Evolutionary conservation across 2,888 invertebrate genomes (phyloP).

Genomic region (Dioctria rufipes): DNA sequence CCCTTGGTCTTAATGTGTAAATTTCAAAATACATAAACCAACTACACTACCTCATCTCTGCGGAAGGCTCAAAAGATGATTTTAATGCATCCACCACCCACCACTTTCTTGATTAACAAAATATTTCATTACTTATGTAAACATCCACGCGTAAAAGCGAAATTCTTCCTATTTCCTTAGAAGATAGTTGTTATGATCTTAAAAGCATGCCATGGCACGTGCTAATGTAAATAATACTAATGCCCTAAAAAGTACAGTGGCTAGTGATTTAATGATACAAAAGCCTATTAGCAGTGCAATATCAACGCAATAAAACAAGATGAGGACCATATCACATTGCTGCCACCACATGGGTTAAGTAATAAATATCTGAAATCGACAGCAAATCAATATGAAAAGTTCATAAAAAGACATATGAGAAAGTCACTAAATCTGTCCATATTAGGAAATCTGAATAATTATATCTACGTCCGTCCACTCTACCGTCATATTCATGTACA

Average conservation of each 20-base stretch:
- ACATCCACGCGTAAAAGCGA: neutral
- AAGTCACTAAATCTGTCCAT: constrained; percentile 15
- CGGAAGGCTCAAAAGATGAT: too few relatives aligned
- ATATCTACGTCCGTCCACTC: constrained; percentile 2
- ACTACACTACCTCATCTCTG: too few relatives aligned
- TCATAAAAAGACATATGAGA: constrained; percentile 12
- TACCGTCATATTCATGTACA: too few relatives aligned
- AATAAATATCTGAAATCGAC: neutral
- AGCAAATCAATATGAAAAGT: neutral
- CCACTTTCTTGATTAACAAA: too few relatives aligned
- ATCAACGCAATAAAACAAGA: constrained; percentile 5
- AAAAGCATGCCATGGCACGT: neutral
- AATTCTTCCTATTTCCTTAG: constrained; percentile 20
- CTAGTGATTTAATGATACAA: neutral
- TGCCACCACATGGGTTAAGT: constrained; percentile 1
- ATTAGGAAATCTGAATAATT: neutral
- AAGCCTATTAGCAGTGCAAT: neutral
- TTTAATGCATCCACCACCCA: too few relatives aligned
- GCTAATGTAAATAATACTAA: constrained; percentile 4
- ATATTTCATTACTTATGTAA: too few relatives aligned
- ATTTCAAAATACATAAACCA: too few relatives aligned
- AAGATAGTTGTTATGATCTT: neutral
- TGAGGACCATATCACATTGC: neutral
- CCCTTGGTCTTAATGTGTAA: too few relatives aligned
- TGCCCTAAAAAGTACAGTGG: neutral